phyloP scores from a whole-genome alignment of 2,797 vertebrate genomes.

The Psittacula derbiana region DNA sequence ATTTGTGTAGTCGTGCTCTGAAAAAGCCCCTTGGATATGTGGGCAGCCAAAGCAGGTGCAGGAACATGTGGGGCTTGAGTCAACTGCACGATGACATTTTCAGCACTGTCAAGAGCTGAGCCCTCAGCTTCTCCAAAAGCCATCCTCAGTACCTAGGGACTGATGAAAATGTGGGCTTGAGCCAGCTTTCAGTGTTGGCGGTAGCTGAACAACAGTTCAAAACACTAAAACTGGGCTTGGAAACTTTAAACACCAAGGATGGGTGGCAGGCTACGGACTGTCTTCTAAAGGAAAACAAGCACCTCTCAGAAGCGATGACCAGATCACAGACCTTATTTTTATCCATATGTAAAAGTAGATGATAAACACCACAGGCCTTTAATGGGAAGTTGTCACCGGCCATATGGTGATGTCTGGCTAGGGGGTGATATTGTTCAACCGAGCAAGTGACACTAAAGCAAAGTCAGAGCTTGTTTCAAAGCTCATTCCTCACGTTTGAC shows the following conservation, averaged over 20 bases:
- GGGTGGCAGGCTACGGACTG: neutral
- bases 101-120: neutral
- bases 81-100: neutral
- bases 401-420: neutral
- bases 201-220: neutral
- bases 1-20: neutral
- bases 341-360: neutral
- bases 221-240: neutral
- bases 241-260: neutral
- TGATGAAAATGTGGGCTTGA: neutral
- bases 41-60: neutral
- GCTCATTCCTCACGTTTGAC: slow-evolving; percentile 48
- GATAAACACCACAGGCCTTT: neutral
- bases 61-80: neutral
- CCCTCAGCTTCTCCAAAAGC: neutral
- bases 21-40: neutral
- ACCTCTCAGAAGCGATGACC: neutral
- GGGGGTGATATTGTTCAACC: neutral
- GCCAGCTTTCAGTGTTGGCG: neutral
- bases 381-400: neutral
- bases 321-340: neutral
- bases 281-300: neutral
- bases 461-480: slow-evolving; percentile 38
- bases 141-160: neutral
- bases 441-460: neutral